Base-by-base conservation (phyloP, 2,888 invertebrate species). In the Julus scanicus region DNA sequence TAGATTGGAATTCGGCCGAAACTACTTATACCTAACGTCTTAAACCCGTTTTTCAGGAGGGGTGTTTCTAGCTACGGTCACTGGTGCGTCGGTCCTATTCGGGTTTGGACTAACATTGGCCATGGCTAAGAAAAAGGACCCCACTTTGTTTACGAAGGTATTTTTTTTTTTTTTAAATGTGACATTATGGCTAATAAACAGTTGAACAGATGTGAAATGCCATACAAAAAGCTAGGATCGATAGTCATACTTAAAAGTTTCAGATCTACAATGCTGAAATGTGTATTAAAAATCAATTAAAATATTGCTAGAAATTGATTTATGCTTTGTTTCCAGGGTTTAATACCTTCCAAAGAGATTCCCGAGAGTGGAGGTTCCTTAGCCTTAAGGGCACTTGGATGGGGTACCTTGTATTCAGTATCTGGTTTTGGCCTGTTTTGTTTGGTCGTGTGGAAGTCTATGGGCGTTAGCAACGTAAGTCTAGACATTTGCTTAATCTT, bases 371-470 rank as follows among this genome's bases (percentile, higher is more conserved):
- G 97, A 20, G 95, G 95, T 4, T 92, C 93, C 84, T 93, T 98
- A 89, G 98, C 98, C 0, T 90, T 96, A 88, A 94, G 96, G 91
- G 98, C 98, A 0, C 93, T 98, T 0, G 96, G 96, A 9, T 96
- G 96, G 96, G 98, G 97, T 2, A 96, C 97, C 0, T 90, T 97
- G 0, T 97, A 96, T 92, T 97, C 98, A 0, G 93, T 97, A n/a
- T 93, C 95, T 57, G 98, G 98, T 0, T 96, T 97, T 88, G 94
- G 96, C 11, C 92, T 95, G 87, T 92, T 98, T 88, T 96, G 96
- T 91, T 97, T 95, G 92, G 94, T 95, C 15, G 94, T 97, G 89
- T 98, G 97, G 96, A 98, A 97, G 92, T 91, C 97, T 17, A 95
- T 97, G 80, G 98, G 97, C 88, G 97, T 97, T 40, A 94, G 94